Evolutionary conservation across 2,797 vertebrate genomes (phyloP).

Genomic region (Takifugu rubripes): DNA sequence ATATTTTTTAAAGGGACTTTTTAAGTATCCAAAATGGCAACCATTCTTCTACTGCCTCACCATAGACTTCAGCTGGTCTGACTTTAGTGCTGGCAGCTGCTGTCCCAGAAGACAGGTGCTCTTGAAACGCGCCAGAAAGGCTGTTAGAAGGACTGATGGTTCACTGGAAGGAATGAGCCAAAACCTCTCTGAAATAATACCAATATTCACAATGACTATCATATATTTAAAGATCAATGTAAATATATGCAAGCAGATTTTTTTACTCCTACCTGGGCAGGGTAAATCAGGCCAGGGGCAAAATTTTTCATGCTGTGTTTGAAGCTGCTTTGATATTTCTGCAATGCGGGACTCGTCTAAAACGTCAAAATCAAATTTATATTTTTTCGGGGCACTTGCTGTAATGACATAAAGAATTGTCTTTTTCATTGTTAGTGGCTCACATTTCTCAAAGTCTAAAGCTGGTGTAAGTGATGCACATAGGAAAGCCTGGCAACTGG

Average conservation of each 20-base stretch:
- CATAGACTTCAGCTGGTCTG: conserved; percentile 87
- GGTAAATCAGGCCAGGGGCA: conserved; percentile 97
- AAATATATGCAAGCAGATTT: background rate
- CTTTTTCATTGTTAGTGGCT: conserved; percentile 40
- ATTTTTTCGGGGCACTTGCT: too few species aligned
- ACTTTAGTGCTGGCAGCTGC: conserved; percentile 88
- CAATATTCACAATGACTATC: conserved; percentile 1
- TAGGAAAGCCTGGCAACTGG: conserved; percentile 92
- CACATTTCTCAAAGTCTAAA: conserved; percentile 86
- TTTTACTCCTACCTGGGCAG: conserved; percentile 82
- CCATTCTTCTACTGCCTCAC: conserved; percentile 62
- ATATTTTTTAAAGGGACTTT: background rate
- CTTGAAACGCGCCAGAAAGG: conserved; percentile 86
- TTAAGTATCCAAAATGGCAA: conserved; percentile 1
- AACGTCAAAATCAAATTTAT: background rate
- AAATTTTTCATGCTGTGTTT: conserved; percentile 90
- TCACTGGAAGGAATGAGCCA: conserved; percentile 84
- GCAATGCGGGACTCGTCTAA: conserved; percentile 85
- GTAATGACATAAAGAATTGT: too few species aligned
- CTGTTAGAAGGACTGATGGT: conserved; percentile 78
- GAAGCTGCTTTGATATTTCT: conserved; percentile 84
- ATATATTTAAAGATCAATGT: background rate
- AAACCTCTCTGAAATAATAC: conserved; percentile 81
- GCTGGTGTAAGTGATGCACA: conserved; percentile 85
- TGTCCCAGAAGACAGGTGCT: conserved; percentile 84